phyloP scores from a whole-genome alignment of 2,888 invertebrate genomes.

The Meiosimyza decipiens region DNA sequence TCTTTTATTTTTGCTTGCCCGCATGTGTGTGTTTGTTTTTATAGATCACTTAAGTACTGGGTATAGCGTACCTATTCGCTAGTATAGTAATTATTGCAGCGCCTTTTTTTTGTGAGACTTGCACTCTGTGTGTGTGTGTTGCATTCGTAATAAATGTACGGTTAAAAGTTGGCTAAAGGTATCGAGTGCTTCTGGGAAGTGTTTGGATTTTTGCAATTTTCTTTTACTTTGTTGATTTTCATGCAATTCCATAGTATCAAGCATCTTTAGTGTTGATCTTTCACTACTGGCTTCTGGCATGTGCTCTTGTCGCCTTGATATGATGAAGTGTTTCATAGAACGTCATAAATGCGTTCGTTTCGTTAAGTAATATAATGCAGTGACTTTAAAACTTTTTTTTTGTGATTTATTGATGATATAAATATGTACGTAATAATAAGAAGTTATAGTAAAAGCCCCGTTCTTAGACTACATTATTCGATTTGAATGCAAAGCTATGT shows the following conservation, averaged over 20 bases:
- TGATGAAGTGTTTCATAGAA: slow-evolving; percentile 21
- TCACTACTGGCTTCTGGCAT: slow-evolving; percentile 6
- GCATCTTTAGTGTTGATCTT: slow-evolving; percentile 14
- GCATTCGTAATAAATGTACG: not conserved
- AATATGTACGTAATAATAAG: too few relatives aligned
- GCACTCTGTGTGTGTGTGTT: not conserved
- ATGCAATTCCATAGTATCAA: not conserved
- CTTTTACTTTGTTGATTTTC: not conserved
- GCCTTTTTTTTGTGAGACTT: not conserved
- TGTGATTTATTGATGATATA: not conserved
- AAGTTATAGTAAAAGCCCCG: too few relatives aligned
- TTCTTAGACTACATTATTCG: too few relatives aligned
- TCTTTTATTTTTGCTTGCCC: not conserved
- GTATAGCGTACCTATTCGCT: not conserved
- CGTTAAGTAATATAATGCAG: not conserved
- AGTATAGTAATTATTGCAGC: slow-evolving; percentile 22
- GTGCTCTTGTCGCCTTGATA: slow-evolving; percentile 17
- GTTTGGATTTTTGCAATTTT: not conserved
- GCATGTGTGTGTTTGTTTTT: slow-evolving; percentile 17
- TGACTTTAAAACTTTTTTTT: not conserved
- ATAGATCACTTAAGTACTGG: not conserved
- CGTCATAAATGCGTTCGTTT: too few relatives aligned
- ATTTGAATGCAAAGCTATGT: too few relatives aligned
- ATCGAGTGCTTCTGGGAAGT: slow-evolving; percentile 24
- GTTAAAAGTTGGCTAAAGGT: not conserved